Evolutionary conservation across 2,113 vertebrate species (phyloP).

Genomic region (Takifugu bimaculatus): DNA sequence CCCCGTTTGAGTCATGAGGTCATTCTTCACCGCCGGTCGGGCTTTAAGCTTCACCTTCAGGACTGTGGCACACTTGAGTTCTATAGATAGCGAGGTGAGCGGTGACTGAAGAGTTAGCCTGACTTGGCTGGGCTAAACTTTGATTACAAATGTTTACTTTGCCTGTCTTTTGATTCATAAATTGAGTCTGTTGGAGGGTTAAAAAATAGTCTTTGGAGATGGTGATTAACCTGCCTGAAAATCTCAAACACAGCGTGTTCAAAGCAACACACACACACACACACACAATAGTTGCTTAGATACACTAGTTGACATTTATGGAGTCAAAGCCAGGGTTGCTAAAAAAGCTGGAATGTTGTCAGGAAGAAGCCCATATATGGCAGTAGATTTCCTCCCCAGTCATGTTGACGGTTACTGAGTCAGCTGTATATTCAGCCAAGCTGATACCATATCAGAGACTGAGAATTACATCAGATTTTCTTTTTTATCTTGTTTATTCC

Average conservation of each 20-base stretch:
- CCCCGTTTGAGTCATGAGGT: constrained; percentile 45
- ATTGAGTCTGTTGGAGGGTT: no score
- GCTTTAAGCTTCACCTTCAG: constrained; percentile 19
- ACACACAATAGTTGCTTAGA: no score
- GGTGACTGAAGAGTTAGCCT: constrained; percentile 1
- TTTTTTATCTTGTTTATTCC: neutral
- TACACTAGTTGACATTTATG: no score
- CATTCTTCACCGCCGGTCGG: constrained; percentile 25
- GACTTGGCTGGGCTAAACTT: no score
- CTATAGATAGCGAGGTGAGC: constrained; percentile 16
- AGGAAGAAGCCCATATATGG: constrained; percentile 10
- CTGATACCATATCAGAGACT: neutral
- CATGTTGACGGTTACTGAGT: constrained; percentile 3
- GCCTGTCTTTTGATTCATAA: no score
- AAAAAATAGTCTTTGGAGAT: no score
- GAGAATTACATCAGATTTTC: neutral
- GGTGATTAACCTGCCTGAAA: neutral
- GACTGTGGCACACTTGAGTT: constrained; percentile 8
- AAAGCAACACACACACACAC: no score
- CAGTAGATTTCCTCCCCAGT: neutral
- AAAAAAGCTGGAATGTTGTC: neutral
- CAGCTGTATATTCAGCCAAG: constrained; percentile 7
- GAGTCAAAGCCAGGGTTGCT: neutral
- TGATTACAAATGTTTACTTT: no score
- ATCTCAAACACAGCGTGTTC: neutral